Conservation (phyloP, 1,140 invertebrate species). For the Megathymus violae region DNA sequence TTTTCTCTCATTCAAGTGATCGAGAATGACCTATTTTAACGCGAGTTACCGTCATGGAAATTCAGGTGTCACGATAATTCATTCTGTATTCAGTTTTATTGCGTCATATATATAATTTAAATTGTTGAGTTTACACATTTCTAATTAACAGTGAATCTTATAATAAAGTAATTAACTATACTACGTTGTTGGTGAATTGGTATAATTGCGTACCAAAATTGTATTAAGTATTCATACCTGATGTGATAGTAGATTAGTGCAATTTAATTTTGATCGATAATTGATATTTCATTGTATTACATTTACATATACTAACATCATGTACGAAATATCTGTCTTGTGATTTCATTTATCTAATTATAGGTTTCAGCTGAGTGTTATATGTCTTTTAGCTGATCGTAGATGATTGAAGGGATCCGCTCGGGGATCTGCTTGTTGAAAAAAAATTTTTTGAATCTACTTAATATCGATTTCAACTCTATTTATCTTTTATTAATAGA, state of each 20-base stretch:
- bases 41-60: too few species aligned
- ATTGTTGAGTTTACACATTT: slow-evolving; percentile 13
- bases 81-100: background rate
- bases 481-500: too few species aligned
- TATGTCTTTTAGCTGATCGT: too few species aligned
- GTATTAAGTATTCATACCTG: slow-evolving; percentile 35
- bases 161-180: slow-evolving; percentile 26
- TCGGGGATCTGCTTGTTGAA: too few species aligned
- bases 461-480: too few species aligned
- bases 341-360: too few species aligned
- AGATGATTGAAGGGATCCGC: too few species aligned
- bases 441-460: too few species aligned
- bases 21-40: too few species aligned
- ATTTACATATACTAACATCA: slow-evolving; percentile 16
- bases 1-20: too few species aligned
- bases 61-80: background rate
- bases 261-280: slow-evolving; percentile 18
- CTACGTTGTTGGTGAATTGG: slow-evolving; percentile 8
- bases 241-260: background rate
- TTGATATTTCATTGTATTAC: slow-evolving; percentile 9
- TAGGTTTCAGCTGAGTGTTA: too few species aligned
- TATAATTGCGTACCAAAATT: slow-evolving; percentile 38
- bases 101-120: slow-evolving; percentile 12
- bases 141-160: slow-evolving; percentile 14
- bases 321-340: too few species aligned